Evolutionary conservation across 2,888 invertebrate genomes (phyloP), one percentile per base, ranked within the genome.

Genomic region (Xanthorhoe designata): DNA sequence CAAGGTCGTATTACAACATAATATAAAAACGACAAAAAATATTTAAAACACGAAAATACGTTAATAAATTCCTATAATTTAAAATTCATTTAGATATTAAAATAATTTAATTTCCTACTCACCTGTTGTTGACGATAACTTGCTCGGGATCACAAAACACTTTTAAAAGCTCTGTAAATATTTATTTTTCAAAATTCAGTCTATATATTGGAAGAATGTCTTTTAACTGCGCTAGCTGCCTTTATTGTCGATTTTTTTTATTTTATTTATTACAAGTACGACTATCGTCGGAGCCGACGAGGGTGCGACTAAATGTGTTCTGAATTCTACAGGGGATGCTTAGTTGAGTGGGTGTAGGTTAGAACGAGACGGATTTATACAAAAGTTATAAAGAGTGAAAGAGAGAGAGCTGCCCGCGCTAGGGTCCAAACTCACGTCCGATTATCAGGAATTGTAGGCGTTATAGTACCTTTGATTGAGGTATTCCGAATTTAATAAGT

Each of bases 371-470:
- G 64, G 71, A n/a, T 0, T 29, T 71, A 85, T 70, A 9, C 10
- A n/a, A 32, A 35, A 10, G 52, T 19, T 24, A 4, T 8, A 42
- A 2, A 0, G 81, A 9, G 45, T 0, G 77, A 88, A 45, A 72
- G 78, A 65, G 87, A 80, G 7, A 49, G 76, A 0, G 54, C 17
- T 63, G 76, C 69, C 72, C 75, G 77, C 78, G 75, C 77, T 61
- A 77, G 78, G 82, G 86, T 82, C 84, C 78, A 78, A 78, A 80
- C 79, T 84, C 83, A 83, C 85, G 86, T 52, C 55, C 81, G 64
- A 75, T 78, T 78, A 81, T 74, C 83, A 87, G 88, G 85, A 87
- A 86, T 84, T 86, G 89, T 89, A 88, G 89, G 90, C 90, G 89
- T 86, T 79, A 85, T 86, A 85, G 82, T 86, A 86, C 82, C 83